A percentile compares a stretch with the other conserved stretches of the same genome.
These are phyloP conservation scores for Micromesistius poutassou DNA, from an alignment of 2,797 vertebrate genomes.

Conservation along the genomic window DNA sequence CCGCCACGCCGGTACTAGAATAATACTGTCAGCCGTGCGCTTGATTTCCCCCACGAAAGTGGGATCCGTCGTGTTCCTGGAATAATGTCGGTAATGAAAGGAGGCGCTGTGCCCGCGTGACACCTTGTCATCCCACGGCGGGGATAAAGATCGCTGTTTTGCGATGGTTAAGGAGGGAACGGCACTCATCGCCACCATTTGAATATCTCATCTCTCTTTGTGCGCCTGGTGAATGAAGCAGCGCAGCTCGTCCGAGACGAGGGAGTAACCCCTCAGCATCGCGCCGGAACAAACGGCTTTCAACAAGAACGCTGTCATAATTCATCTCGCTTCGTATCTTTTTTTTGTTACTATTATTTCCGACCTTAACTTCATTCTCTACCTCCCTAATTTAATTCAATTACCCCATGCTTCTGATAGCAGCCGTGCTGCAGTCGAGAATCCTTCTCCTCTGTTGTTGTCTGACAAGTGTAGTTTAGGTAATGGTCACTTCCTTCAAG, in stretches of 20 bases:
- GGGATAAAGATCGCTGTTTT: constrained; percentile 56
- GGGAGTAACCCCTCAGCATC: neutral
- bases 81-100: constrained; percentile 67
- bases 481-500: constrained; percentile 78
- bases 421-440: constrained; percentile 47
- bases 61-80: constrained; percentile 61
- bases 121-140: constrained; percentile 57
- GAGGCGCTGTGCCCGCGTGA: constrained; percentile 61
- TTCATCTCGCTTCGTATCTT: neutral
- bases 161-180: constrained; percentile 68
- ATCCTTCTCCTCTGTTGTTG: constrained; percentile 59
- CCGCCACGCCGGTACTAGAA: constrained; percentile 55
- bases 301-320: neutral
- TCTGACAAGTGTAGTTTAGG: constrained; percentile 74
- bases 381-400: constrained; percentile 59
- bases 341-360: constrained; percentile 13
- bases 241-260: constrained; percentile 49
- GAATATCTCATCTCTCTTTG: constrained; percentile 43
- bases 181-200: constrained; percentile 59
- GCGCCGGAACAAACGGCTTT: neutral
- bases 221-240: constrained; percentile 48
- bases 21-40: constrained; percentile 72
- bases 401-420: constrained; percentile 66
- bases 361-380: constrained; percentile 35
- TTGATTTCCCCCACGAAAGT: constrained; percentile 62